A percentile compares a stretch with the other conserved stretches of the same genome.
Conservation (phyloP, 2,113 vertebrate genomes). For the Morone chrysops region DNA sequence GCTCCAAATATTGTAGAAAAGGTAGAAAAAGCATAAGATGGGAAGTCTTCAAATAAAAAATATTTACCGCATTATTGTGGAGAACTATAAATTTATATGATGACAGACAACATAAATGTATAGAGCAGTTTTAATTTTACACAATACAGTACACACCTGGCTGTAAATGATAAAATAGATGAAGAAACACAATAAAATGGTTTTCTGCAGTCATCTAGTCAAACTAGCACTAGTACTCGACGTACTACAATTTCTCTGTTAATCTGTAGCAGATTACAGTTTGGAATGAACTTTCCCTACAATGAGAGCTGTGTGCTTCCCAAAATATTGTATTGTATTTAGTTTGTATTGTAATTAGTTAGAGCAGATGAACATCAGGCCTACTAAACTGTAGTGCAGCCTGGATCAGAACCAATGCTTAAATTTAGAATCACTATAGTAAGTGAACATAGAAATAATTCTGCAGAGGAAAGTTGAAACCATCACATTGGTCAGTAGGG, state of each 20-base stretch:
- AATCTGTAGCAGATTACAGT: neutral
- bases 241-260: neutral
- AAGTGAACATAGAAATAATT: neutral
- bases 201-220: neutral
- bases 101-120: neutral
- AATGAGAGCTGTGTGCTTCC: neutral
- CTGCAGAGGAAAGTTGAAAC: neutral
- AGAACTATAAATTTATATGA: neutral
- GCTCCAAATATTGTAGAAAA: no score
- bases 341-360: no score
- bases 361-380: neutral
- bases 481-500: neutral
- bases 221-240: no score
- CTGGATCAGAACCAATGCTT: neutral
- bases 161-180: neutral
- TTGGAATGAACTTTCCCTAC: neutral
- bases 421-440: neutral
- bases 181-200: neutral
- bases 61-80: neutral
- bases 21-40: neutral
- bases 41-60: neutral
- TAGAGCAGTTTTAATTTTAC: conserved; percentile 15
- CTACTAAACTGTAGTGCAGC: neutral
- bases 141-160: neutral
- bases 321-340: neutral